A percentile compares a stretch with the other conserved stretches of the same genome.
These are phyloP conservation scores for Laupala kohalensis DNA, from an alignment of 1,140 invertebrate genomes.

Conservation along the genomic window DNA sequence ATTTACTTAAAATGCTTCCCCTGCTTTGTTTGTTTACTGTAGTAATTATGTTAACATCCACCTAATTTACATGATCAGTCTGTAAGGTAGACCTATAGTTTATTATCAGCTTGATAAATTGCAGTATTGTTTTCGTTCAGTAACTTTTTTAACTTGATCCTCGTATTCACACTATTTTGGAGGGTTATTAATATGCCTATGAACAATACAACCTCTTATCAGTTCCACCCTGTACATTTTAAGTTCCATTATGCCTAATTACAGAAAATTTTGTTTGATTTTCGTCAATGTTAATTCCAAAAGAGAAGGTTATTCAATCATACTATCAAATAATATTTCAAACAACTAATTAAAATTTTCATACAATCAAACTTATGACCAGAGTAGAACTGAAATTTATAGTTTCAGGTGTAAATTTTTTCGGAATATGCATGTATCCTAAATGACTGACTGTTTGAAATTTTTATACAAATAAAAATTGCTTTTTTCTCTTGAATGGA, in stretches of 20 bases:
- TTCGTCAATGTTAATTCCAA: too few species aligned
- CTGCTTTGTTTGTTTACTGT: constrained; percentile 12
- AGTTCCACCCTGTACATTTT: not conserved
- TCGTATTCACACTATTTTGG: not conserved
- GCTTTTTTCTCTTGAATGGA: constrained; percentile 10
- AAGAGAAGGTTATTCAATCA: too few species aligned
- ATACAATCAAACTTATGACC: not conserved
- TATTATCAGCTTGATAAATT: constrained; percentile 1
- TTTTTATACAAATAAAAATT: constrained; percentile 1
- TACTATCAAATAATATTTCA: not conserved
- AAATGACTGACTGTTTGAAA: not conserved
- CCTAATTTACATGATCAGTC: constrained; percentile 15
- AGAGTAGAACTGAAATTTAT: not conserved
- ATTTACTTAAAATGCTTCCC: constrained; percentile 2
- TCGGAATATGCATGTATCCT: not conserved
- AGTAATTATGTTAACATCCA: constrained; percentile 14
- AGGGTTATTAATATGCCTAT: not conserved
- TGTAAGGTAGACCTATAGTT: constrained; percentile 5
- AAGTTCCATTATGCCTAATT: too few species aligned
- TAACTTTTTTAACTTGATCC: not conserved
- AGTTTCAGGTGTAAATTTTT: not conserved
- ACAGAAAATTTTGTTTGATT: too few species aligned
- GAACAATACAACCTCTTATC: not conserved
- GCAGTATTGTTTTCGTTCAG: not conserved
- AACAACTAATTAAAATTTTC: not conserved